Evolutionary conservation across 2,888 invertebrate species (phyloP), one percentile per base, ranked within the genome.

Genomic region (Synergus umbraculus): DNA sequence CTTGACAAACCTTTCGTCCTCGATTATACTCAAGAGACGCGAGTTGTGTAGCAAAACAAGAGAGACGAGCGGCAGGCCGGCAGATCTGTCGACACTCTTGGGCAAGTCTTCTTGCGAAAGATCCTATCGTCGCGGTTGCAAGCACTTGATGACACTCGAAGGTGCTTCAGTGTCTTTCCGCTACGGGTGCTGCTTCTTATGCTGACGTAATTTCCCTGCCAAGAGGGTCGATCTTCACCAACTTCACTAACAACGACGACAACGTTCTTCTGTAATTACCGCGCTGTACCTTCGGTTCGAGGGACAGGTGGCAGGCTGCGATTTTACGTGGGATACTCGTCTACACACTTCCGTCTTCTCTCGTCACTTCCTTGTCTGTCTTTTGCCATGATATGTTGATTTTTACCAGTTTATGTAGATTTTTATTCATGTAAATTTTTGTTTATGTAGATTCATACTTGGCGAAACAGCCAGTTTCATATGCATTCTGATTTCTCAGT

Each of bases 251-350:
- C 76, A 82, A 83, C 81, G 84, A 83, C 80, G 84, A 78, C 83
- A 83, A 84, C 83, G 85, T 85, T 83, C 86, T 86, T 86, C 86
- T 86, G 87, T 86, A 89, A 90, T 90, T 89, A 89, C 87, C 85
- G 85, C 87, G 88, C 86, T 85, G 85, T 78, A 69, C 37, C 66
- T 54, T 49, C 85, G 84, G 82, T 84, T 83, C 80, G 82, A 84
- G 86, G 84, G 88, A 88, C 90, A 89, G 88, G 85, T 89, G 88
- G 88, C 84, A 86, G 85, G 84, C 85, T 81, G 79, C 83, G 82
- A 76, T 80, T 82, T 82, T 79, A 79, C 82, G 76, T 66, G 63
- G 79, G 77, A 73, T 58, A 78, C 44, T 67, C 78, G 76, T 80
- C 79, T 81, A 80, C 81, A n/a, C 41, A 66, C 66, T 66, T 66